These are phyloP conservation scores for Diorhabda elongata DNA, from an alignment of 1,140 invertebrate genomes.

Conservation along the genomic window DNA sequence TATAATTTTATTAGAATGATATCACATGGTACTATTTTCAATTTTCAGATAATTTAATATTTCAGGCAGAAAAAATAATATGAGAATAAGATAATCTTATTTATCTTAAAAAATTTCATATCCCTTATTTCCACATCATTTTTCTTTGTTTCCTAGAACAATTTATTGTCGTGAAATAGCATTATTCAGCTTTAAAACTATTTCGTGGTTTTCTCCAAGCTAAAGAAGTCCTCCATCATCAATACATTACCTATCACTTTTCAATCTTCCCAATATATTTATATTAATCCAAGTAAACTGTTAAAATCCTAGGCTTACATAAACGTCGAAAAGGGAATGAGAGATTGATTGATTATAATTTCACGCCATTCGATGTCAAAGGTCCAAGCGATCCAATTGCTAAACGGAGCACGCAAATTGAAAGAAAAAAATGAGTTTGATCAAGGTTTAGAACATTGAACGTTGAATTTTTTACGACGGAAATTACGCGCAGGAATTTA, in stretches of 20 bases:
- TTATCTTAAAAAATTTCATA: too few species aligned
- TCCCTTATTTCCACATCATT: too few species aligned
- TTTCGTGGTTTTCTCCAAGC: neutral
- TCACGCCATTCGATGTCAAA: neutral
- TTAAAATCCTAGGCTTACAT: neutral
- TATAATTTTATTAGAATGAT: too few species aligned
- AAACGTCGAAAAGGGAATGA: slow-evolving; percentile 2
- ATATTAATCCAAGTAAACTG: neutral
- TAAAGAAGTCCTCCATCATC: slow-evolving; percentile 2
- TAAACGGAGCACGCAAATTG: neutral
- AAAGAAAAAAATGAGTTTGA: slow-evolving; percentile 1
- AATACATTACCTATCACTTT: neutral
- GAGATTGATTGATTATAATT: neutral
- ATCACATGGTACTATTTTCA: too few species aligned
- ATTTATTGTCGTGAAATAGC: neutral
- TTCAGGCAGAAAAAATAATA: too few species aligned
- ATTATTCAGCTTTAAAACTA: neutral
- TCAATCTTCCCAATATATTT: neutral
- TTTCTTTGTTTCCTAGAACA: too few species aligned
- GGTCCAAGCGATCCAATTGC: neutral
- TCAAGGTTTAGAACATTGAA: neutral
- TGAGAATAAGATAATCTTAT: too few species aligned
- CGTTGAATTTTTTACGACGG: too few species aligned
- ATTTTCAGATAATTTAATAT: too few species aligned
- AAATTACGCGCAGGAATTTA: too few species aligned